Base-by-base conservation (phyloP, 2,888 invertebrate species). In the Pollenia griseotomentosa region DNA sequence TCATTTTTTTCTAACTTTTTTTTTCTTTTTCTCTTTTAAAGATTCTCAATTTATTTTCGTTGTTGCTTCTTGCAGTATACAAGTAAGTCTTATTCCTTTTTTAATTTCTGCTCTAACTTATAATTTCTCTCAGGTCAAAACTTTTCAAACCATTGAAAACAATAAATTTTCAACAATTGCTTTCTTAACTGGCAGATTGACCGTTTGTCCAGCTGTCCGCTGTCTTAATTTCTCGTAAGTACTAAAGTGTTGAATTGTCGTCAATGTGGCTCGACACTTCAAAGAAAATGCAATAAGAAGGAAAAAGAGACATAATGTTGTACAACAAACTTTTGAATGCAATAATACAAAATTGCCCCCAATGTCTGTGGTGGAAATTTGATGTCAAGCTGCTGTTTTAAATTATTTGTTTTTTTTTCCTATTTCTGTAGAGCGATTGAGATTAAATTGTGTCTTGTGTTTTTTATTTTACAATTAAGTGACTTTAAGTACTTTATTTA, bases 121-220 rank as follows among this genome's bases (percentile, higher is more conserved):
- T 1, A 33, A 57, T 57, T 48, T 73, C 10, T 59, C 75, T 68
- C 59, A 74, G 84, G 80, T 80, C 84, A 80, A 81, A 57, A 80
- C 48, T 70, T 74, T 80, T 85, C 59, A 61, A 85, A 48, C 68
- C 55, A 75, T 77, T 85, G 23, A 73, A 70, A 82, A 82, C 57
- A 85, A 78, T 85, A 73, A 82, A 82, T 68, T 73, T 55, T 63
- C 11, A 23, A 48, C 81, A 73, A 73, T 73, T 81, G 73, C 23
- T 74, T 57, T 10, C 12, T 80, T 74, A 57, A 66, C 19, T 82
- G 59, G 19, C 66, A 57, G 51, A 65, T 70, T 65, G 73, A 63
- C 66, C 55, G 55, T 71, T 46, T 63, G 57, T 42, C 10, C 68
- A 46, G 53, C 23, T 71, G 61, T 44, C 48, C 12, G 33, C n/a